phyloP scores from a whole-genome alignment of 2,113 vertebrate species.

The Barnardius zonarius region DNA sequence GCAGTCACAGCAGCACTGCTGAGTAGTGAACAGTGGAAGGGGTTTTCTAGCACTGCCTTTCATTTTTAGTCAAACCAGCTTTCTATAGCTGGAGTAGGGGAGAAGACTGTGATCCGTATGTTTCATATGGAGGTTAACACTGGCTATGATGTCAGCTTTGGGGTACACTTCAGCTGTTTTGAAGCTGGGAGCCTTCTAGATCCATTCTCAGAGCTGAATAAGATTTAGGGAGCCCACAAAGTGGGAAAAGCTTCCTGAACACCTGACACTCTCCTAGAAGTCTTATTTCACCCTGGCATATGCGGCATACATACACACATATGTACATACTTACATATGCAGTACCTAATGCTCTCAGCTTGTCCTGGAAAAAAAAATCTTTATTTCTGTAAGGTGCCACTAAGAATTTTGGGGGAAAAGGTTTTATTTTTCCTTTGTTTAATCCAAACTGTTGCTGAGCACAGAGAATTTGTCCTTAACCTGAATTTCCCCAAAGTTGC shows the following conservation, averaged over 20 bases:
- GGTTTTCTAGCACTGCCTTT: neutral
- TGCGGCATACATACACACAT: too few relatives aligned
- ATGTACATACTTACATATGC: accelerated
- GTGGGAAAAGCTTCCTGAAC: neutral
- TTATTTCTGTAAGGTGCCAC: neutral
- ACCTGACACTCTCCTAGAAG: neutral
- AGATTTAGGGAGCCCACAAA: neutral
- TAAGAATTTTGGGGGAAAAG: neutral
- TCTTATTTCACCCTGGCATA: neutral
- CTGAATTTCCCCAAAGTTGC: neutral
- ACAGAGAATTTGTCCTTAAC: neutral
- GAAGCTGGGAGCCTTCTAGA: neutral
- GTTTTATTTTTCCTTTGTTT: neutral
- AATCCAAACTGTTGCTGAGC: neutral
- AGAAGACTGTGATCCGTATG: neutral
- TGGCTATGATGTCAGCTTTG: neutral
- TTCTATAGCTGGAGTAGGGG: neutral
- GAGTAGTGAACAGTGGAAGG: neutral
- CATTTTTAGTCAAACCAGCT: neutral
- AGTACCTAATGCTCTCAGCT: neutral
- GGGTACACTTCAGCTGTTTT: neutral
- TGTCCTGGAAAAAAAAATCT: neutral
- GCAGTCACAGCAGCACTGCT: neutral
- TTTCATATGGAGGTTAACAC: neutral
- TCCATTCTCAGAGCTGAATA: neutral